A percentile compares a stretch with the other conserved stretches of the same genome.
Conservation (phyloP, 2,113 vertebrate genomes). For the Sylvia atricapilla region DNA sequence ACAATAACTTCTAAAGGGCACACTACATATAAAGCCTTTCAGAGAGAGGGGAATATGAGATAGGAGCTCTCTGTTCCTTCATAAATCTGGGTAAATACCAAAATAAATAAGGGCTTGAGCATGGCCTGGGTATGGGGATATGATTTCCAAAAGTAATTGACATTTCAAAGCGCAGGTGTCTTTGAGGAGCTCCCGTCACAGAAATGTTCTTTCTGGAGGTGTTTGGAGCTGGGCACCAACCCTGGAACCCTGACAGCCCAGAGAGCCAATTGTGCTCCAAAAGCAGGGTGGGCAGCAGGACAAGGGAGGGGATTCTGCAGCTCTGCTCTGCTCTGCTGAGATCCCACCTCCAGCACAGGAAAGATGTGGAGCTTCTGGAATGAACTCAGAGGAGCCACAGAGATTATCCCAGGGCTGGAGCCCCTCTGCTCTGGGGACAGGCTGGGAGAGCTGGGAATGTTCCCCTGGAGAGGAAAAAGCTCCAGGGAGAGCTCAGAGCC, state of each 20-base stretch:
- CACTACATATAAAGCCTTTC: not conserved
- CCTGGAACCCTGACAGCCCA: not conserved
- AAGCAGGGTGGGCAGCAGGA: not conserved
- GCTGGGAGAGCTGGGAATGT: not conserved
- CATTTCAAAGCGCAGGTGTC: not conserved
- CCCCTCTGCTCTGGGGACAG: not conserved
- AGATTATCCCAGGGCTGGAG: not conserved
- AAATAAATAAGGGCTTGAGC: not conserved
- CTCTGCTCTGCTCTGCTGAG: not conserved
- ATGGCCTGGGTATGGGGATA: not conserved
- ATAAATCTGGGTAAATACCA: not conserved
- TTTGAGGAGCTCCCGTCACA: not conserved
- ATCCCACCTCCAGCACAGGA: not conserved
- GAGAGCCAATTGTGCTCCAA: not conserved
- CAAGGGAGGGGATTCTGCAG: not conserved
- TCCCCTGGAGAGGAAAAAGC: not conserved
- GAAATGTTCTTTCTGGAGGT: not conserved
- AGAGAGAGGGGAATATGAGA: not conserved
- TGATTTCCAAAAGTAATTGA: not conserved
- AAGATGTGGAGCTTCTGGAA: not conserved
- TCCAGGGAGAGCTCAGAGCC: not conserved
- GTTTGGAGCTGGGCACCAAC: not conserved
- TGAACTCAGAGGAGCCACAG: accelerated
- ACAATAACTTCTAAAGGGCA: conserved; percentile 48
- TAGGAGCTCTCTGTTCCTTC: not conserved